Conservation (phyloP, 2,888 invertebrate genomes). For the Tetragonisca angustula region DNA sequence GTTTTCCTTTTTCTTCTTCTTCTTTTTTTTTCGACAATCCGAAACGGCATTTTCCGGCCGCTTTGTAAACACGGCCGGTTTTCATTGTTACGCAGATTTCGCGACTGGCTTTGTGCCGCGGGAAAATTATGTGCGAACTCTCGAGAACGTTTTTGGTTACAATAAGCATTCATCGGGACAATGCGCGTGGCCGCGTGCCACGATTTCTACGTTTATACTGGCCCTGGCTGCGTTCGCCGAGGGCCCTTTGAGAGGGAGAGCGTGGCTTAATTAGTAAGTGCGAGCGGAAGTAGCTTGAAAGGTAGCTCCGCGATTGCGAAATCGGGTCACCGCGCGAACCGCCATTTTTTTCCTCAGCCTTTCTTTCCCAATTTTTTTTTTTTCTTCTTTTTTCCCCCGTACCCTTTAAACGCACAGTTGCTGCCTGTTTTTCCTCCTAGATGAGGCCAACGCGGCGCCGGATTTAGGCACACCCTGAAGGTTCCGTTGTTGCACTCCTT, state of each 20-base stretch:
- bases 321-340: constrained; percentile 22
- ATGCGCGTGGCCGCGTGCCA: constrained; percentile 35
- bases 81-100: constrained; percentile 49
- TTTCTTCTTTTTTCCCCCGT: no score
- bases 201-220: constrained; percentile 39
- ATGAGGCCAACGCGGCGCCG: neutral
- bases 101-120: constrained; percentile 41
- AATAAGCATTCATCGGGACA: constrained; percentile 57
- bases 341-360: neutral
- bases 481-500: no score
- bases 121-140: constrained; percentile 51
- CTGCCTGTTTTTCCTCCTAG: neutral
- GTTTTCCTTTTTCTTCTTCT: neutral
- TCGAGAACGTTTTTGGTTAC: constrained; percentile 48
- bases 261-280: constrained; percentile 47
- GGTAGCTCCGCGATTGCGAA: constrained; percentile 4
- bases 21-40: constrained; percentile 16
- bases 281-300: constrained; percentile 35
- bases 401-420: constrained; percentile 7
- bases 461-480: neutral
- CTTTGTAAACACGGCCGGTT: constrained; percentile 44
- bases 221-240: constrained; percentile 4
- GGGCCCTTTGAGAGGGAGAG: constrained; percentile 3
- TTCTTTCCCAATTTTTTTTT: neutral
- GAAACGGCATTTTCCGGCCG: constrained; percentile 57